phyloP scores from a whole-genome alignment of 35 echinoderm and acorn worm genomes.

The Patiria miniata region DNA sequence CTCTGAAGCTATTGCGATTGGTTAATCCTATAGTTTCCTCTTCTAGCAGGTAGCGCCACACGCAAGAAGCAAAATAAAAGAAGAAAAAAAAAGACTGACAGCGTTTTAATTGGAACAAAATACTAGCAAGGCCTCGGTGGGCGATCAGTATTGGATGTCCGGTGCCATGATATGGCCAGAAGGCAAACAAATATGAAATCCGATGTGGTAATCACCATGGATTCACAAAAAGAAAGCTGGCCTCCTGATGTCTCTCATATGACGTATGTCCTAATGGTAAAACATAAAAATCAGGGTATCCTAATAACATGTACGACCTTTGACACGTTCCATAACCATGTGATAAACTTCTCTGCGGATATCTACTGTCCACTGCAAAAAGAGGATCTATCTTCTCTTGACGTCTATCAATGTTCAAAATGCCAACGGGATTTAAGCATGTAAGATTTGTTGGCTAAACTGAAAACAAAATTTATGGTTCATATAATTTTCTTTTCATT shows the following conservation, averaged over 20 bases:
- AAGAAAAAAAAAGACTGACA: background rate
- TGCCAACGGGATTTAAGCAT: too few relatives aligned
- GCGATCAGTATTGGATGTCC: conserved; percentile 3
- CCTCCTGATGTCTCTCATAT: background rate
- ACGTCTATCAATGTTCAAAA: too few relatives aligned
- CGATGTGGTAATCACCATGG: background rate
- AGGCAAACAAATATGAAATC: conserved; percentile 18
- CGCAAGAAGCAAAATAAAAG: too few relatives aligned
- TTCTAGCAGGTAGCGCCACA: background rate
- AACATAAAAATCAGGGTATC: background rate
- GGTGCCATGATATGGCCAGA: background rate
- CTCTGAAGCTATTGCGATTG: conserved; percentile 22
- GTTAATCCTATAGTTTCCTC: conserved; percentile 15
- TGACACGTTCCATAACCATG: too few relatives aligned
- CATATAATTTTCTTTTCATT: too few relatives aligned
- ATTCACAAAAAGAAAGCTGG: background rate
- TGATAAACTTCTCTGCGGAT: too few relatives aligned
- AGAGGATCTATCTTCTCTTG: too few relatives aligned
- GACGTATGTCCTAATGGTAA: background rate
- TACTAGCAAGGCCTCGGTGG: background rate
- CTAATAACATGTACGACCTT: too few relatives aligned
- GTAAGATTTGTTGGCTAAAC: too few relatives aligned
- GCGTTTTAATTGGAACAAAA: conserved; percentile 20
- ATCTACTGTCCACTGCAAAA: too few relatives aligned
- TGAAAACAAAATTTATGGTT: too few relatives aligned